Percentiles rank a stretch among this genome's conserved stretches.
Conservation (phyloP, 2,113 vertebrate genomes). For the Myxocyprinus asiaticus region DNA sequence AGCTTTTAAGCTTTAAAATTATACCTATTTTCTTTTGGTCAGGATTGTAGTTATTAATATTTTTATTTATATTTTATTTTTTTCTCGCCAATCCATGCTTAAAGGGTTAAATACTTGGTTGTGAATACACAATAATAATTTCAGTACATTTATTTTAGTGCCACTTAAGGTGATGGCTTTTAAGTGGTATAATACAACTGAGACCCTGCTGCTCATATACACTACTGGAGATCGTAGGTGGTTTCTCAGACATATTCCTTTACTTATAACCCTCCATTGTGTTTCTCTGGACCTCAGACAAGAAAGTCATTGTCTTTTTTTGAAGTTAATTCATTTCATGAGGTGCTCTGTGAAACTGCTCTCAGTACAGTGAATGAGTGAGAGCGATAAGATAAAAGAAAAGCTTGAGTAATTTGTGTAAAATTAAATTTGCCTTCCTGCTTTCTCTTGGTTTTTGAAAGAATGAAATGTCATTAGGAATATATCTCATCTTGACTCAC, state of each 20-base stretch:
- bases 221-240: not conserved
- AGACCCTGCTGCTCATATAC: not conserved
- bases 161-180: not conserved
- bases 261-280: constrained; percentile 6
- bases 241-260: not conserved
- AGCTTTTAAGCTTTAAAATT: no score
- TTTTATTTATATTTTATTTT: no score
- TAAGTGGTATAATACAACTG: not conserved
- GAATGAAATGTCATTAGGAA: constrained; percentile 48
- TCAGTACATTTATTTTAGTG: not conserved
- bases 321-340: constrained; percentile 42
- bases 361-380: constrained; percentile 31
- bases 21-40: no score
- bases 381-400: constrained; percentile 35
- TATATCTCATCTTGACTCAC: constrained; percentile 53
- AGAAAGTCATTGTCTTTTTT: constrained; percentile 28
- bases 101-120: no score
- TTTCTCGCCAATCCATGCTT: no score
- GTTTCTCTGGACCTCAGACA: constrained; percentile 28
- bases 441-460: constrained; percentile 47
- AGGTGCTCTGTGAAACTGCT: constrained; percentile 33
- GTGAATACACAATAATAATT: not conserved
- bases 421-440: constrained; percentile 51
- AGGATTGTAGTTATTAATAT: no score
- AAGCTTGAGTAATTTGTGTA: constrained; percentile 26